These are phyloP conservation scores for Sebastiscus tertius DNA, from an alignment of 2,797 vertebrate species.

Conservation along the genomic window DNA sequence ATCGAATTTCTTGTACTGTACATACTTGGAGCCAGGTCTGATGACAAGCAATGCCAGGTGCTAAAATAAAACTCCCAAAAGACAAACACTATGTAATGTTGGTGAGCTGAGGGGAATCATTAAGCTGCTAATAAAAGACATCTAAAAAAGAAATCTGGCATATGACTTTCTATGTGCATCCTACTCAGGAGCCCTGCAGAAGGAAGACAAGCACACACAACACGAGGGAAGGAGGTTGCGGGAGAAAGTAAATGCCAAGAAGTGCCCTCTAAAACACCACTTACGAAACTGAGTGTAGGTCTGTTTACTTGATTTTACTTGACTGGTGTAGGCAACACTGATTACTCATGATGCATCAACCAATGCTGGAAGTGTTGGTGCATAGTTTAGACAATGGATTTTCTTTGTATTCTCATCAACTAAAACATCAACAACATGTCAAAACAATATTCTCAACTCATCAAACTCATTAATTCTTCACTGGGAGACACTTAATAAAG, in stretches of 20 bases:
- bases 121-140: background rate
- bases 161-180: constrained; percentile 9
- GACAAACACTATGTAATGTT: background rate
- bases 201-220: background rate
- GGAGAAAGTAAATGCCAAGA: constrained; percentile 39
- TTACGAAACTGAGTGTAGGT: constrained; percentile 8
- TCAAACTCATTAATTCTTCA: background rate
- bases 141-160: constrained; percentile 13
- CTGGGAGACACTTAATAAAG: background rate
- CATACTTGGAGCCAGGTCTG: no score
- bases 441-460: background rate
- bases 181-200: background rate
- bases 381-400: background rate
- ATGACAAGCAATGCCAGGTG: no score
- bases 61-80: background rate
- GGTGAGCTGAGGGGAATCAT: background rate
- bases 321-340: constrained; percentile 15
- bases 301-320: constrained; percentile 10
- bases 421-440: no score
- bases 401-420: background rate
- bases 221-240: constrained; percentile 1
- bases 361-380: background rate
- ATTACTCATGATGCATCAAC: constrained; percentile 36
- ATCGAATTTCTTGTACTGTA: no score
- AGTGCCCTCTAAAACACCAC: constrained; percentile 4